Evolutionary conservation across 2,797 vertebrate genomes (phyloP).

Genomic region (Sylvia borin): DNA sequence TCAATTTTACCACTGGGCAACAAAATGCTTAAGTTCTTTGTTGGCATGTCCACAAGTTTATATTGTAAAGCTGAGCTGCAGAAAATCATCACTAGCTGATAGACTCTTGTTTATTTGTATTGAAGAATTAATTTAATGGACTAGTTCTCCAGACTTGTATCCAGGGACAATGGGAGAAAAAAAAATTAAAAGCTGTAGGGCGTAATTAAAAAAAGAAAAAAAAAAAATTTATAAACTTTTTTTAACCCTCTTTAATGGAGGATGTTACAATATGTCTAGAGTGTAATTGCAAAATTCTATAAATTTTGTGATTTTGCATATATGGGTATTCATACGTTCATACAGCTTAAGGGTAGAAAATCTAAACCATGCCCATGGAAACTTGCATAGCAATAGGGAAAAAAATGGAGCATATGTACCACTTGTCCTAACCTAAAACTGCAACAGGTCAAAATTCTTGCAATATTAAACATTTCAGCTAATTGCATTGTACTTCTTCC

Average conservation of each 20-base stretch:
- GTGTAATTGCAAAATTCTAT: not conserved
- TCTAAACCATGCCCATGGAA: not conserved
- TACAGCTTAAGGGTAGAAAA: not conserved
- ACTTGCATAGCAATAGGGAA: not conserved
- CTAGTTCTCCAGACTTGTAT: not conserved
- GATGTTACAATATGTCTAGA: not conserved
- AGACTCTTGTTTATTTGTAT: not conserved
- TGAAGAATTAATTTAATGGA: not conserved
- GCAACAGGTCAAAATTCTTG: not conserved
- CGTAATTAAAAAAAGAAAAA: not conserved
- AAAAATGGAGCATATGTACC: not conserved
- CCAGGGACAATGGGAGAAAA: not conserved
- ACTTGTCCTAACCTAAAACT: not conserved
- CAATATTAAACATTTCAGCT: not conserved
- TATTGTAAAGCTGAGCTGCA: not conserved
- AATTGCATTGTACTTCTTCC: not conserved
- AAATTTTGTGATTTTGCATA: not conserved
- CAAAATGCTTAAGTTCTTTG: not conserved
- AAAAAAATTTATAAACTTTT: not conserved
- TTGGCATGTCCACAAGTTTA: not conserved
- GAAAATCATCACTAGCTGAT: not conserved
- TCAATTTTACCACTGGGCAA: not conserved
- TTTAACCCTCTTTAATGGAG: not conserved
- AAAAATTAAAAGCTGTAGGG: not conserved
- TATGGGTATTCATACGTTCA: not conserved